Evolutionary conservation across 1,140 invertebrate species (phyloP).

Genomic region (Portunus trituberculatus): DNA sequence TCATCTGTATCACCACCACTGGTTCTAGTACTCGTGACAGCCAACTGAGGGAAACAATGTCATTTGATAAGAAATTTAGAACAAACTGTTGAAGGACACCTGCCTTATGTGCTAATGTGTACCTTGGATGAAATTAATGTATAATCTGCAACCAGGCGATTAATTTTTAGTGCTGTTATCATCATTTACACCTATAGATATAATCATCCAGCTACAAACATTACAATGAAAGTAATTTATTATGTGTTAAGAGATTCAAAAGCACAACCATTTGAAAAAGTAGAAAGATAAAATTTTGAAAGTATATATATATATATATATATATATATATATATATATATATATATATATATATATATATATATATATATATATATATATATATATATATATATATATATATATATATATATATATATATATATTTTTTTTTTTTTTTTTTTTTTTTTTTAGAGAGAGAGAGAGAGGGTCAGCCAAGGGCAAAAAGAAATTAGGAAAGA

Average conservation of each 20-base stretch:
- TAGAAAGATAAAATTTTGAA: conserved; percentile 27
- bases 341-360: conserved; percentile 53
- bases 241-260: neutral
- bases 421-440: too few species aligned
- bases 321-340: conserved; percentile 51
- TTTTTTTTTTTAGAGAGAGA: too few species aligned
- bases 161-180: neutral
- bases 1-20: conserved; percentile 44
- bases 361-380: conserved; percentile 53
- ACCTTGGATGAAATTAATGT: too few species aligned
- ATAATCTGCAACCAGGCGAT: neutral
- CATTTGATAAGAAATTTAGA: neutral
- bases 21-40: conserved; percentile 70
- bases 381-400: neutral
- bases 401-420: too few species aligned
- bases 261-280: neutral
- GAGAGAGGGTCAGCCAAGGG: too few species aligned
- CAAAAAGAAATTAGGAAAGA: too few species aligned
- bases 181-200: neutral
- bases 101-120: neutral
- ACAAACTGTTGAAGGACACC: neutral
- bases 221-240: neutral
- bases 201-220: neutral
- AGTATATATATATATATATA: conserved; percentile 49
- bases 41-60: conserved; percentile 51